Conservation (phyloP, 2,888 invertebrate genomes). For the Sycophila texana region DNA sequence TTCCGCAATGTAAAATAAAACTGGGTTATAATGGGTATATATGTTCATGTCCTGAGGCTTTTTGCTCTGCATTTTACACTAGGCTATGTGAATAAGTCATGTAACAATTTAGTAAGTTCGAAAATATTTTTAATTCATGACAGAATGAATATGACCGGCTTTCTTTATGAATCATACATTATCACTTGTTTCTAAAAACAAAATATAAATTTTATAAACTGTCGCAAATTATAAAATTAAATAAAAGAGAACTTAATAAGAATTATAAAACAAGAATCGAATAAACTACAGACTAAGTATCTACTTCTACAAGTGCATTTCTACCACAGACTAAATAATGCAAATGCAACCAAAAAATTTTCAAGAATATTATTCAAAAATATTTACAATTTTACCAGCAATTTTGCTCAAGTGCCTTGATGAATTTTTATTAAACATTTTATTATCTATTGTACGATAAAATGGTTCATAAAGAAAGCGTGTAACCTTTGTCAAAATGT, state of each 20-base stretch:
- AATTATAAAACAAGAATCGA: no score
- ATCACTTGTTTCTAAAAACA: neutral
- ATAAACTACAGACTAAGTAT: no score
- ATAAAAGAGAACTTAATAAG: no score
- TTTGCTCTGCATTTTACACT: constrained; percentile 60
- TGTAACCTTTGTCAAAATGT: constrained; percentile 6
- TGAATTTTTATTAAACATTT: no score
- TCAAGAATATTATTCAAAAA: no score
- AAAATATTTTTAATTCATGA: no score
- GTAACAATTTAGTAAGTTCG: neutral
- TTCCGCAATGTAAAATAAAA: constrained; percentile 64
- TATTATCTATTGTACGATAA: neutral
- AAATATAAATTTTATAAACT: neutral
- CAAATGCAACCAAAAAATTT: no score
- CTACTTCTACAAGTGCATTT: no score
- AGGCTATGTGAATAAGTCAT: constrained; percentile 53
- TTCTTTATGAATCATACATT: neutral
- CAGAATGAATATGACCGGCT: neutral
- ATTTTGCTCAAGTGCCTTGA: no score
- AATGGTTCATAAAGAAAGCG: constrained; percentile 10
- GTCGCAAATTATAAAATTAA: no score
- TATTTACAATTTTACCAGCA: no score
- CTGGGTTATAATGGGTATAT: constrained; percentile 46
- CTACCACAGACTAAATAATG: no score
- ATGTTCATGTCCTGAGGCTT: constrained; percentile 44